Base-by-base conservation (phyloP, 2,888 invertebrate species). In the Dioctria rufipes region DNA sequence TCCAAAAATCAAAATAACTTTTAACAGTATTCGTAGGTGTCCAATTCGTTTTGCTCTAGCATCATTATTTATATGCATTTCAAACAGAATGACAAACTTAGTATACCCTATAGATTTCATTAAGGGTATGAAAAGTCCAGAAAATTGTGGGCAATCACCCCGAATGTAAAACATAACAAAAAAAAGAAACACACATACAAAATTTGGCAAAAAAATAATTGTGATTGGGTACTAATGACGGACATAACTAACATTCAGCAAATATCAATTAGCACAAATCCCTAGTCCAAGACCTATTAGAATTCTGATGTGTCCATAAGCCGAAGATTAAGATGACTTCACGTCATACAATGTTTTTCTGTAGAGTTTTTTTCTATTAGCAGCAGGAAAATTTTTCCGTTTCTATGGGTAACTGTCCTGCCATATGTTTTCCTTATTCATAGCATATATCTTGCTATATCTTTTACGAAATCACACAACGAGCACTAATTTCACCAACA, bases 171-270 rank as follows among this genome's bases (percentile, higher is more conserved):
- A 25, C 0, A 25, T 25, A 25, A 25, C 2, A 25, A 25, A 25
- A 25, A 25, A 25, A 25, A 25, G 25, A 25, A 25, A 25, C 0
- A 25, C 0, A 25, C 39, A 49, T 37, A 37, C 3, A 66, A 66
- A 66, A 11, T 66, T n/a, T 25, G 25, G 42, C 11, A 43, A n/a
- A 42, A 73, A 58, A 73, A 58, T 73, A 60, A 49, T 60, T 58
- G 39, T 73, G 73, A 73, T 73, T 54, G 42, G 73, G 11, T 42
- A 73, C 73, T 73, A 73, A 73, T 73, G 58, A 58, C 60, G 40
- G 5, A n/a, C 40, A 40, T 25, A 25, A n/a, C n/a, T n/a, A n/a
- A 37, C 42, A 8, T 42, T 3, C 13, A 60, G 73, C 42, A 73
- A 73, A 60, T 73, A 73, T 73, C 73, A 73, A 73, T 73, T 42